A percentile compares a stretch with the other conserved stretches of the same genome.
phyloP scores from a whole-genome alignment of 2,888 invertebrate species.

The Thecocarcelia acutangulata region DNA sequence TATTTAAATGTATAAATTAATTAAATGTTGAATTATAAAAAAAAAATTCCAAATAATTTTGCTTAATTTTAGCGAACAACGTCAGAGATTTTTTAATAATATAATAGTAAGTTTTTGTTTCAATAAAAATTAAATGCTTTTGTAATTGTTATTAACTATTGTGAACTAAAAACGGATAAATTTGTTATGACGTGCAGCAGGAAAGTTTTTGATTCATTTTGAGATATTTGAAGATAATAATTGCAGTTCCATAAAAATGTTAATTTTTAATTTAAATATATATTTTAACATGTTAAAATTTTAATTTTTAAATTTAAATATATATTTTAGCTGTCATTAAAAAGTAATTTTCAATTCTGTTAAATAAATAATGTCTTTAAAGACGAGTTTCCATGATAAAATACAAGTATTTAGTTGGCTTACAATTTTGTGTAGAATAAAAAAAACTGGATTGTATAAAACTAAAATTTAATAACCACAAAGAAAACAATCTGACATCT shows the following conservation, averaged over 20 bases:
- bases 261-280: no score
- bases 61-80: slow-evolving; percentile 17
- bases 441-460: no score
- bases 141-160: slow-evolving; percentile 24
- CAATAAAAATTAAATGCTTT: slow-evolving; percentile 16
- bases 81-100: slow-evolving; percentile 17
- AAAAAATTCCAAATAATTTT: slow-evolving; percentile 46
- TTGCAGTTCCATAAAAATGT: background rate
- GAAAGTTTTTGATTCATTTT: slow-evolving; percentile 10
- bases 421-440: no score
- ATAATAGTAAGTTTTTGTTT: slow-evolving; percentile 1
- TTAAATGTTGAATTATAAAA: slow-evolving; percentile 49
- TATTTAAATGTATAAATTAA: slow-evolving; percentile 56
- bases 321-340: no score
- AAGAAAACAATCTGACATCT: no score
- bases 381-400: no score
- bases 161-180: slow-evolving; percentile 16
- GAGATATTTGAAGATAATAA: slow-evolving; percentile 6
- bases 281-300: no score
- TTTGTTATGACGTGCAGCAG: slow-evolving; percentile 20
- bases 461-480: no score
- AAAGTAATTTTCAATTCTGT: no score
- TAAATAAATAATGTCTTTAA: no score
- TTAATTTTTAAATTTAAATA: no score
- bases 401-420: no score